Evolutionary conservation across 1,140 invertebrate species (phyloP).

Genomic region (Rhagoletis pomonella): DNA sequence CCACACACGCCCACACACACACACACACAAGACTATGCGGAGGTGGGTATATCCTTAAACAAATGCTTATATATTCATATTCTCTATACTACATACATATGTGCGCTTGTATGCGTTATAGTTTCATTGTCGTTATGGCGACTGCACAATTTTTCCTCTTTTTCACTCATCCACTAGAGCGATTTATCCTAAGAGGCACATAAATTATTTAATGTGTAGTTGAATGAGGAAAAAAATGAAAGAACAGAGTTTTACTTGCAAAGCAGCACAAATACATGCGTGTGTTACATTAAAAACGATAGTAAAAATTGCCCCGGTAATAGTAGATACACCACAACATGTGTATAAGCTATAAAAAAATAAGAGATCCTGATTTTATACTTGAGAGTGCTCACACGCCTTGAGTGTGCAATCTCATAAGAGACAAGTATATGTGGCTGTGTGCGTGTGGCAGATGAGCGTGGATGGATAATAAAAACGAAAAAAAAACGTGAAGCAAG

Average conservation of each 20-base stretch:
- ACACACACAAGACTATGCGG: background rate
- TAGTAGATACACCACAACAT: conserved; percentile 1
- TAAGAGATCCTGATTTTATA: conserved; percentile 25
- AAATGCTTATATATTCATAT: background rate
- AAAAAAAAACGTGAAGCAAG: background rate
- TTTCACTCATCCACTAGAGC: conserved; percentile 18
- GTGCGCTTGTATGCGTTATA: background rate
- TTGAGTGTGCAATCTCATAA: conserved; percentile 28
- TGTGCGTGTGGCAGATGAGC: background rate
- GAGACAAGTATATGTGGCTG: background rate
- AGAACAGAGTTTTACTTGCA: conserved; percentile 12
- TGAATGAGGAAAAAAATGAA: background rate
- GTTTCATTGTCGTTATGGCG: conserved; percentile 50
- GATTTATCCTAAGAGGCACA: conserved; percentile 50
- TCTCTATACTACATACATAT: background rate
- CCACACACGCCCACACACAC: background rate
- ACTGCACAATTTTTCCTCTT: background rate
- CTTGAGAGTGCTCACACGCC: conserved; percentile 9
- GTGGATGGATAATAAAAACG: background rate
- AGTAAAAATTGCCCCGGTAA: background rate
- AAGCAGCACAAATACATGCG: background rate
- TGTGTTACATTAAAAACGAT: background rate
- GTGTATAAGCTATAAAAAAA: background rate
- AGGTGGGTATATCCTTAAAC: background rate
- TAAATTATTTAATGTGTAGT: conserved; percentile 43